Base-by-base conservation (phyloP, 2,888 invertebrate genomes). In the Lomographa bimaculata region DNA sequence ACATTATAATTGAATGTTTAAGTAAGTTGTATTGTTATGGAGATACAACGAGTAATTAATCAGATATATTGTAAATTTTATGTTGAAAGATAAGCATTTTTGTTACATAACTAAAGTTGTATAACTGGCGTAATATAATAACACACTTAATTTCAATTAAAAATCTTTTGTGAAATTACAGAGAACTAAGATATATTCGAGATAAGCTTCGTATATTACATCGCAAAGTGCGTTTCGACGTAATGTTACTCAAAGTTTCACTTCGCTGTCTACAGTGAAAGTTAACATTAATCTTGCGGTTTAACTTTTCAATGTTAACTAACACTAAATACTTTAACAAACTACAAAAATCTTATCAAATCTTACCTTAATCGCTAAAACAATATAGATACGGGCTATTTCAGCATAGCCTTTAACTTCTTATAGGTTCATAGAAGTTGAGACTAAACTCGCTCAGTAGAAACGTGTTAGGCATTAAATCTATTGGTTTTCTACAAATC, bases 221-320 rank as follows among this genome's bases (percentile, higher is more conserved):
- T 48, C 39, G 43, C 40, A 21, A 30, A 51, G 46, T 49, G 35
- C 34, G 26, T 42, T 38, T 29, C 28, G 39, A 41, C 21, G 17
- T 50, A 50, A 56, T n/a, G n/a, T n/a, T n/a, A n/a, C 57, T 55
- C 37, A 56, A 46, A 56, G 64, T 68, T 67, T 67, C 68, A 63
- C 66, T 56, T 41, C 37, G 46, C 54, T 50, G 51, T 46, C 47
- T 36, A 26, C 18, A 55, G 64, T 57, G 65, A 67, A 64, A 67
- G 66, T 58, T 27, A 41, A 39, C 33, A 48, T 52, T 53, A 57
- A 56, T 49, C 50, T 48, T 34, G 23, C 23, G 37, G 37, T 28
- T 42, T 27, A 43, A 36, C 47, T 47, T 44, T 42, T 45, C 50
- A 43, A 36, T 21, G 39, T 28, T 40, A 48, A 46, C 45, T 28